Base-by-base conservation (phyloP, 2,797 vertebrate genomes). In the Vultur gryphus region DNA sequence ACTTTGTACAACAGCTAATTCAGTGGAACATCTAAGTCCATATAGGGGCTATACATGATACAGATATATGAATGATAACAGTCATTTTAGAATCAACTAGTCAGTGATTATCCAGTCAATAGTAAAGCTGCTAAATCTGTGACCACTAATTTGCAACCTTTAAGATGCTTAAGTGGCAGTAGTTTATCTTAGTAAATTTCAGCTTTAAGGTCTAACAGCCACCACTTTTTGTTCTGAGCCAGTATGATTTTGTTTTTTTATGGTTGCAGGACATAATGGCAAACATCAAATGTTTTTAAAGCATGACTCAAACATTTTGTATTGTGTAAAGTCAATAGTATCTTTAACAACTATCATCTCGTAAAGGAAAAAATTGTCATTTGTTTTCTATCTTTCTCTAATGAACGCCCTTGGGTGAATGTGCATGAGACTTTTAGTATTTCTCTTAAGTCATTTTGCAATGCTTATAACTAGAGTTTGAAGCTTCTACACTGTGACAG, bases 351-450 rank as follows among this genome's bases (percentile, higher is more conserved):
- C 71, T 76, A 69, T 26, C 41, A 67, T 23, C 43, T 51, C 6
- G 2, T 65, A 48, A 77, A 95, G 55, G 6, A 80, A 87, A 88
- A 86, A 78, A 15, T 13, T 13, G 76, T 65, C 1, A 35, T 39
- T 93, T 95, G 23, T 62, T 95, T 87, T 91, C 7, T 21, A 26
- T 79, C 51, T 92, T 78, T 89, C n/a, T 93, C 41, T 89, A 90
- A 33, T 72, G 52, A 65, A 12, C n/a, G 8, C 12, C 46, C 55
- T 92, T 64, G 33, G 41, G 13, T 6, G 33, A 94, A 84, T 29
- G 13, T 62, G 3, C 70, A 37, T 41, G 69, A 91, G 54, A 80
- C 58, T 59, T 86, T n/a, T 84, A 37, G 4, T n/a, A 72, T 88
- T 79, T 66, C 37, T 72, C n/a, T 76, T 75, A 83, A 87, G n/a